A percentile compares a stretch with the other conserved stretches of the same genome.
phyloP scores from a whole-genome alignment of 2,888 invertebrate genomes.

The Dasysyrphus tricinctus region DNA sequence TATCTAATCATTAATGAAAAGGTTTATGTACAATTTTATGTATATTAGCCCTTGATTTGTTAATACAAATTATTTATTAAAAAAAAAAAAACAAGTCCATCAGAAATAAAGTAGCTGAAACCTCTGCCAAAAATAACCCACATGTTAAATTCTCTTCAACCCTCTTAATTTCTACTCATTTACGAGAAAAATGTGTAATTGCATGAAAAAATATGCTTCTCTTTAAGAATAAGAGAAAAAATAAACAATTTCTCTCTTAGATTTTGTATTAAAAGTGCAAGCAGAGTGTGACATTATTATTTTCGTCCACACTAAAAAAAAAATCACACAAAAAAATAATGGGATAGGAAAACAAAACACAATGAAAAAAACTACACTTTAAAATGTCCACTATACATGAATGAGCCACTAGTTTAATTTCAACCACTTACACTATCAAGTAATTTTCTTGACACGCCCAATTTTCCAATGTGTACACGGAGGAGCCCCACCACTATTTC shows the following conservation, averaged over 20 bases:
- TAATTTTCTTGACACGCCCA: slow-evolving; percentile 70
- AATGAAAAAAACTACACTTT: slow-evolving; percentile 34
- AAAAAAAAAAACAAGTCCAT: too few relatives aligned
- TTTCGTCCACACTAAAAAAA: slow-evolving; percentile 27
- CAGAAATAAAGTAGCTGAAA: too few relatives aligned
- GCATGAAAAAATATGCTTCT: background rate
- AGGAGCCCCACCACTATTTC: slow-evolving; percentile 63
- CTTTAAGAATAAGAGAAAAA: slow-evolving; percentile 8
- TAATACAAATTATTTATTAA: too few relatives aligned
- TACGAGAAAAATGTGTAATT: background rate
- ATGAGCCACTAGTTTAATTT: slow-evolving; percentile 47
- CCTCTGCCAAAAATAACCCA: too few relatives aligned
- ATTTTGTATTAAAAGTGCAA: slow-evolving; percentile 31
- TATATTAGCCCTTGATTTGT: too few relatives aligned
- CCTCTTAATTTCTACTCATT: background rate
- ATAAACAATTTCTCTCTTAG: slow-evolving; percentile 10
- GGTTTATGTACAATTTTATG: too few relatives aligned
- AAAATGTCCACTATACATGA: slow-evolving; percentile 61
- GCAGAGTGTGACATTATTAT: slow-evolving; percentile 32
- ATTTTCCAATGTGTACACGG: slow-evolving; percentile 40
- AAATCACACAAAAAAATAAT: slow-evolving; percentile 39
- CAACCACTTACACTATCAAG: slow-evolving; percentile 60
- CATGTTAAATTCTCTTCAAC: background rate
- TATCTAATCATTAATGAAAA: too few relatives aligned
- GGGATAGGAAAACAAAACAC: slow-evolving; percentile 47